These are phyloP conservation scores for Rhynchomys soricoides DNA, from an alignment of 2,113 vertebrate species.

Conservation along the genomic window DNA sequence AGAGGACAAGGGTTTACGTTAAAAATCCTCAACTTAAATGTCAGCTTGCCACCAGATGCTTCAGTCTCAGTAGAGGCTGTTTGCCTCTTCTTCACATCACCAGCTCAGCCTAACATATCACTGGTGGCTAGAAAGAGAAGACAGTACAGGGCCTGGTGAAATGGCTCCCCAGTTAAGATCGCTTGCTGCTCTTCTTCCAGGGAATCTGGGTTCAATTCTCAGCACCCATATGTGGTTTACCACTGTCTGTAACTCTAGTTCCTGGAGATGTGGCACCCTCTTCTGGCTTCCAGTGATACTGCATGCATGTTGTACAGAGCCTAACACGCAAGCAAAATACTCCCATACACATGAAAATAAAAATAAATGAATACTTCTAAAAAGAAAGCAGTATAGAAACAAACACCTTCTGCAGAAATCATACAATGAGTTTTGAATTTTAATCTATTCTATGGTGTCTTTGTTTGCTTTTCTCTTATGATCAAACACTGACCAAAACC, in stretches of 20 bases:
- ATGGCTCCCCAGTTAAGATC: not conserved
- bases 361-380: not conserved
- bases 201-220: not conserved
- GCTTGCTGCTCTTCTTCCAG: not conserved
- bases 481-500: not conserved
- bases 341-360: not conserved
- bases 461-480: not conserved
- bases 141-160: not conserved
- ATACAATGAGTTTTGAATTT: not conserved
- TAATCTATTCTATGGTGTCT: not conserved
- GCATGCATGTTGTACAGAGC: not conserved
- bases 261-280: not conserved
- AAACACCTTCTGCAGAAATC: not conserved
- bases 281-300: not conserved
- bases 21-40: not conserved
- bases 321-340: not conserved
- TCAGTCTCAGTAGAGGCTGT: not conserved
- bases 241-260: not conserved
- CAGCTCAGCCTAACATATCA: not conserved
- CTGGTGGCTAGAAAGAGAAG: not conserved
- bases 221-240: not conserved
- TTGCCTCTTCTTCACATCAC: not conserved
- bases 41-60: not conserved
- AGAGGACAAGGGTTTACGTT: not conserved
- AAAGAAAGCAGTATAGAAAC: not conserved